phyloP scores from a whole-genome alignment of 2,888 invertebrate genomes.

The Gryllus longicercus region DNA sequence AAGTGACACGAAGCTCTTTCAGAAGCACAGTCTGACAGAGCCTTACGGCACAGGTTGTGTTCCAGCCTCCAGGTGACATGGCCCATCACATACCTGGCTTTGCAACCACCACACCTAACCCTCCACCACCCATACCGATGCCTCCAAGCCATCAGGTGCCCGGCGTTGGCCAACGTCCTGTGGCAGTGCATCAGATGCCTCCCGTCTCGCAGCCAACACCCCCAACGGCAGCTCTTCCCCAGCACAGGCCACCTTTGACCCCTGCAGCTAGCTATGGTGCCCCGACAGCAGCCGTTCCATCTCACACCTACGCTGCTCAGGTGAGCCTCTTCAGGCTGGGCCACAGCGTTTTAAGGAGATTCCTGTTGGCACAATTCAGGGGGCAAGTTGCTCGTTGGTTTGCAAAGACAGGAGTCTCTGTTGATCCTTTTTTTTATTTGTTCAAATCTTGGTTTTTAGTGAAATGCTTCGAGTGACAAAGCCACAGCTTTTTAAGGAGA shows the following conservation, averaged over 20 bases:
- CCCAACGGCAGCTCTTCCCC: too few relatives aligned
- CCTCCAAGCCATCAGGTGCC: constrained; percentile 51
- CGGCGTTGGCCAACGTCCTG: constrained; percentile 23
- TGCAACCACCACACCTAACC: constrained; percentile 54
- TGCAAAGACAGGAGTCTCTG: background rate
- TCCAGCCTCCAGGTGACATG: constrained; percentile 39
- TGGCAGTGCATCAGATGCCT: constrained; percentile 30
- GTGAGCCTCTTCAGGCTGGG: background rate
- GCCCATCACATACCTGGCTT: constrained; percentile 52
- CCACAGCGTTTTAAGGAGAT: background rate
- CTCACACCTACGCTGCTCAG: constrained; percentile 6
- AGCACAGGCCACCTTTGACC: too few relatives aligned
- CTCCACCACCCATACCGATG: constrained; percentile 56
- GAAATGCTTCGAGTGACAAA: background rate
- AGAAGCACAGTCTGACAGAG: background rate
- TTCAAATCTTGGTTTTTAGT: background rate
- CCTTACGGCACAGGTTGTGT: constrained; percentile 30
- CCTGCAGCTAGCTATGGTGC: background rate
- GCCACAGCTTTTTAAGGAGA: background rate
- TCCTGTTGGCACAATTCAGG: background rate
- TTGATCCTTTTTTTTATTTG: background rate
- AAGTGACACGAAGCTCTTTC: too few relatives aligned
- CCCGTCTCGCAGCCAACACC: constrained; percentile 26
- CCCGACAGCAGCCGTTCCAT: constrained; percentile 19
- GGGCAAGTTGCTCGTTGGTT: background rate